phyloP scores from a whole-genome alignment of 2,797 vertebrate species.

The Garrulus glandarius region DNA sequence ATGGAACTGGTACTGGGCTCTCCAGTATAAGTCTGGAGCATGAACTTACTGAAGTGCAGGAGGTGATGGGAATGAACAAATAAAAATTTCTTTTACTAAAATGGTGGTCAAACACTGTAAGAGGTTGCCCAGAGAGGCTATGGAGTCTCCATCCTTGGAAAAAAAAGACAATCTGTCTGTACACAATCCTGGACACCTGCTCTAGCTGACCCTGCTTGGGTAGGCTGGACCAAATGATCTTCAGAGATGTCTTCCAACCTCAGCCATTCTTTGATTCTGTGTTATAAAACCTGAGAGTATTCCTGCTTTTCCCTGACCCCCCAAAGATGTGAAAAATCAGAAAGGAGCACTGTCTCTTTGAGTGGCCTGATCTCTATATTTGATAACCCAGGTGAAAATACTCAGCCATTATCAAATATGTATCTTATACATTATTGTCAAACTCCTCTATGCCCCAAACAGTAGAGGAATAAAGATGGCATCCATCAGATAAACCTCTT shows the following conservation, averaged over 20 bases:
- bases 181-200: neutral
- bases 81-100: neutral
- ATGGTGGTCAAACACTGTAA: neutral
- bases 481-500: neutral
- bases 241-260: neutral
- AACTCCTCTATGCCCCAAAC: neutral
- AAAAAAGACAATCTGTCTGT: neutral
- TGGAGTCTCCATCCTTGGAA: neutral
- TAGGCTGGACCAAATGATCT: neutral
- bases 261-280: neutral
- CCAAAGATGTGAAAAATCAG: neutral
- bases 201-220: neutral
- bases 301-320: neutral
- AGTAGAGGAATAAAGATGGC: neutral
- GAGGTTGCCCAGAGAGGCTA: neutral
- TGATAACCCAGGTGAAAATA: neutral
- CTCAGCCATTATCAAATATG: neutral
- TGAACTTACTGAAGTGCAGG: neutral
- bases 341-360: neutral
- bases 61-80: neutral
- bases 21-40: neutral
- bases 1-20: neutral
- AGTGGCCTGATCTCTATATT: neutral
- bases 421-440: neutral
- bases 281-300: neutral